Conservation (phyloP, 2,113 vertebrate genomes). For the Aptenodytes forsteri region DNA sequence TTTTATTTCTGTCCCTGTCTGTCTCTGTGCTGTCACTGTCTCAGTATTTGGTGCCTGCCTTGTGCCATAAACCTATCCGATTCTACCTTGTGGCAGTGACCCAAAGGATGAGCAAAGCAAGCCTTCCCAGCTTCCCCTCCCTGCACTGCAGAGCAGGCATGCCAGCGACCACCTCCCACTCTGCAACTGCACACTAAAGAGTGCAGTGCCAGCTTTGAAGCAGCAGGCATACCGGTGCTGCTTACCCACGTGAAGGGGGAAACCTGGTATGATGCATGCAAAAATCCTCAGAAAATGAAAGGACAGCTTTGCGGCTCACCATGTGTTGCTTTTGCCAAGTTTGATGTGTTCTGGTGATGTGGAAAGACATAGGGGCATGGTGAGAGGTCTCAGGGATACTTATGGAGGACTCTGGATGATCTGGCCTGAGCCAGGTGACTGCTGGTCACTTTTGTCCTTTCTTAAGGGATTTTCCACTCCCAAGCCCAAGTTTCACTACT, state of each 20-base stretch:
- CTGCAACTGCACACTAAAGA: background rate
- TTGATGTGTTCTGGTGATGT: background rate
- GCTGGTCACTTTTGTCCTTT: background rate
- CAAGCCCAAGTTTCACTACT: background rate
- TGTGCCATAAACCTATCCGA: background rate
- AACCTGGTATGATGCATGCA: background rate
- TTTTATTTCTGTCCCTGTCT: background rate
- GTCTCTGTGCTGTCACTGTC: background rate
- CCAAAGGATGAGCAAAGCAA: background rate
- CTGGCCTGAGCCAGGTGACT: background rate
- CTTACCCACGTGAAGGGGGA: background rate
- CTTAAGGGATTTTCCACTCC: background rate
- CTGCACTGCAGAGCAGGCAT: background rate
- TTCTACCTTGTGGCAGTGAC: background rate
- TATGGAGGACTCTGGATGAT: background rate
- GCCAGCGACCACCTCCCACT: background rate
- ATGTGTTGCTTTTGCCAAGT: background rate
- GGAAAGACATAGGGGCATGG: background rate
- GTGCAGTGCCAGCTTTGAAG: background rate
- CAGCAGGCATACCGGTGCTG: accelerated
- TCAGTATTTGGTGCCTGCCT: background rate
- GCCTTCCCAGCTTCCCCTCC: background rate
- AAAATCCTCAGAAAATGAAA: background rate
- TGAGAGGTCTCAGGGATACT: background rate
- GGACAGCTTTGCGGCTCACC: background rate